phyloP scores from a whole-genome alignment of 2,797 vertebrate genomes.

The Siniperca obscura region DNA sequence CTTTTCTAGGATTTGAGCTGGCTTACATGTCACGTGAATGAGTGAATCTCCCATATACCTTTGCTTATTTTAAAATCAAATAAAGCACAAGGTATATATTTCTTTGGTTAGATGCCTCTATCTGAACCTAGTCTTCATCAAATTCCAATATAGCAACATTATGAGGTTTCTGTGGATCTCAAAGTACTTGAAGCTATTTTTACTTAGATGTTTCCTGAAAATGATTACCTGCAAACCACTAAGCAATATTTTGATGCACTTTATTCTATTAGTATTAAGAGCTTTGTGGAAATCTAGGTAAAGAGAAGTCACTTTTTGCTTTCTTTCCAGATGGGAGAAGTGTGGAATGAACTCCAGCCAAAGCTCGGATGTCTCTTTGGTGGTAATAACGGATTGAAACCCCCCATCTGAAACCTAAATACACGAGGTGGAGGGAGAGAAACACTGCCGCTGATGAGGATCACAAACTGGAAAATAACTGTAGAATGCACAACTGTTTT shows the following conservation, averaged over 20 bases:
- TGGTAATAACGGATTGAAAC: constrained; percentile 81
- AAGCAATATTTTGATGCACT: neutral
- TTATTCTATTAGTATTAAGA: neutral
- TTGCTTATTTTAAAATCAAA: constrained; percentile 18
- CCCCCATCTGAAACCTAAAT: constrained; percentile 79
- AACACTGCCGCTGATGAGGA: constrained; percentile 39
- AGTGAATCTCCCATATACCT: constrained; percentile 2
- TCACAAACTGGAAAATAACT: constrained; percentile 46
- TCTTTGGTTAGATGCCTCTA: neutral
- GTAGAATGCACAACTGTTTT: neutral
- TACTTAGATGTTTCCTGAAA: neutral
- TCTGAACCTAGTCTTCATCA: neutral
- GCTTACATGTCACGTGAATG: constrained; percentile 31
- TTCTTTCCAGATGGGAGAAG: constrained; percentile 91
- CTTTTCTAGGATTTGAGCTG: constrained; percentile 20
- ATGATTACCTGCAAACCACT: neutral
- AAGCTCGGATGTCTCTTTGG: constrained; percentile 93
- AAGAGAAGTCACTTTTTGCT: neutral
- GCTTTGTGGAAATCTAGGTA: neutral
- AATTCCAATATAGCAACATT: neutral
- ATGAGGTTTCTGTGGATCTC: neutral
- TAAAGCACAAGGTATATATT: neutral
- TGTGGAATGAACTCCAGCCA: constrained; percentile 96
- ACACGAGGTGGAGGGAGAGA: constrained; percentile 32
- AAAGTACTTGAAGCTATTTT: neutral